These are phyloP conservation scores for Penaeus monodon DNA, from an alignment of 2,888 invertebrate genomes.

Conservation along the genomic window DNA sequence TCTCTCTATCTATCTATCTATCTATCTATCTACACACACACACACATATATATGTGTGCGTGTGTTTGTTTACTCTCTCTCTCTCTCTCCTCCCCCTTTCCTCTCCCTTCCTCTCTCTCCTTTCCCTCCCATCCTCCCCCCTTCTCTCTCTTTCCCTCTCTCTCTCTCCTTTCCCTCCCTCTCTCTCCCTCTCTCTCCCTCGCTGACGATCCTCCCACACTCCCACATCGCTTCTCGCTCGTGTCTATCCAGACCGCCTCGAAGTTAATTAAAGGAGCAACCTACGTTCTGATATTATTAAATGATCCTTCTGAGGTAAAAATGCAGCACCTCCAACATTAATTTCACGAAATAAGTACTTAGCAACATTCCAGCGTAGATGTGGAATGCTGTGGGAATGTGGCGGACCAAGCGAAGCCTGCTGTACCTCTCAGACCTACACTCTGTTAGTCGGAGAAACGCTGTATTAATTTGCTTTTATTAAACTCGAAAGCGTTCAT, in stretches of 20 bases:
- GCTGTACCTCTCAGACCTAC: no score
- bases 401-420: slow-evolving; percentile 18
- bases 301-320: slow-evolving; percentile 10
- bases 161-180: slow-evolving; percentile 3
- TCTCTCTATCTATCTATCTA: neutral
- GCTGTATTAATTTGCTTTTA: slow-evolving; percentile 55
- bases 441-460: slow-evolving; percentile 13
- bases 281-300: slow-evolving; percentile 45
- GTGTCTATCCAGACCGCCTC: slow-evolving; percentile 23
- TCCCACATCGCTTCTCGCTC: slow-evolving; percentile 19
- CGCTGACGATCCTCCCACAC: neutral
- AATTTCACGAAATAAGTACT: slow-evolving; percentile 54
- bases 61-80: no score
- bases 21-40: no score
- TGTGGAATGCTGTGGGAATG: slow-evolving; percentile 48
- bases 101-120: slow-evolving; percentile 16
- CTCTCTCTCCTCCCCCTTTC: slow-evolving; percentile 1
- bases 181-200: neutral
- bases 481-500: slow-evolving; percentile 40
- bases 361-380: slow-evolving; percentile 51
- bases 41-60: no score
- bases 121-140: neutral
- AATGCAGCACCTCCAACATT: slow-evolving; percentile 46
- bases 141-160: slow-evolving; percentile 8
- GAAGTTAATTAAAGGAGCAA: slow-evolving; percentile 42